A percentile compares a stretch with the other conserved stretches of the same genome.
phyloP scores from a whole-genome alignment of 2,113 vertebrate species.

The Syngnathoides biaculeatus region DNA sequence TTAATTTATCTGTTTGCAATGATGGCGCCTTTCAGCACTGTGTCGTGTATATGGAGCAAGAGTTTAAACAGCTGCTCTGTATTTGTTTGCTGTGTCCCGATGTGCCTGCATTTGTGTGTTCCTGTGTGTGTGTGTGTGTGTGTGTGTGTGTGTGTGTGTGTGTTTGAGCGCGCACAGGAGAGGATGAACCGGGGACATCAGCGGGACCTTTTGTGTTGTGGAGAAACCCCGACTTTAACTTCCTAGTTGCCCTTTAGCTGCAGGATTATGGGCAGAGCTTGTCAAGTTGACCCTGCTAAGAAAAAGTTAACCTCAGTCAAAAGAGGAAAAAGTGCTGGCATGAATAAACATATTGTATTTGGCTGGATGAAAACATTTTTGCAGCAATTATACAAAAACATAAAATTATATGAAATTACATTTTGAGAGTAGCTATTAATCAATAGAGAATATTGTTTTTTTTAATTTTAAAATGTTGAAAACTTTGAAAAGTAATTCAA shows the following conservation, averaged over 20 bases:
- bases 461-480: too few species aligned
- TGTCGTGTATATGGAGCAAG: conserved; percentile 13
- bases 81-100: conserved; percentile 35
- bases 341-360: background rate
- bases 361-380: background rate
- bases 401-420: background rate
- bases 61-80: conserved; percentile 66
- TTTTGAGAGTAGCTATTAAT: too few species aligned
- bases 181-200: conserved; percentile 44
- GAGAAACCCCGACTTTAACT: conserved; percentile 52
- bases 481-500: too few species aligned
- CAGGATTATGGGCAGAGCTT: conserved; percentile 33
- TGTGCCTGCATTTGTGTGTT: conserved; percentile 17
- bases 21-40: conserved; percentile 27
- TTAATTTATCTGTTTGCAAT: conserved; percentile 15
- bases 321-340: background rate
- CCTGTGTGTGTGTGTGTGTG: conserved; percentile 4
- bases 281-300: conserved; percentile 35
- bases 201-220: conserved; percentile 54
- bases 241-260: conserved; percentile 43
- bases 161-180: background rate
- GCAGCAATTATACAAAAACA: background rate
- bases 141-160: conserved; percentile 5
- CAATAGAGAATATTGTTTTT: too few species aligned
- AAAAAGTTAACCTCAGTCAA: conserved; percentile 22